Evolutionary conservation across 2,888 invertebrate genomes (phyloP), one percentile per base, ranked within the genome.

Genomic region (Andrena haemorrhoa): DNA sequence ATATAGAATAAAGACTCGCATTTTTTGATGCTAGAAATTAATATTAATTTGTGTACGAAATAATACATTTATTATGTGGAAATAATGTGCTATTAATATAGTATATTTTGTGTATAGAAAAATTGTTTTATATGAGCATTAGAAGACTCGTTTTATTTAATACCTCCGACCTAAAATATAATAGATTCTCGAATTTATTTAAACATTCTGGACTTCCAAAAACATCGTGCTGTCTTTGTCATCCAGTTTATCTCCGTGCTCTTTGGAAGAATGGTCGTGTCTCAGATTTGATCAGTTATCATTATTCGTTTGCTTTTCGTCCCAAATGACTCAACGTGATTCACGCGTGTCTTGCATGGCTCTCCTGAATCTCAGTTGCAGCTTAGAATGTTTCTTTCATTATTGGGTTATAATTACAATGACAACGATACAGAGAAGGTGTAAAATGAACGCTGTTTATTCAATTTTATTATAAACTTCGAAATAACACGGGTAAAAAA

Each of bases 261-360:
- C n/a, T 70, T 29, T 53, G 20, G 63, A 35, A 69, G 35, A 75
- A 63, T 16, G 23, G 8, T 6, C 16, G 16, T 5, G 16, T 4
- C 12, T 6, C 10, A 12, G 29, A 51, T 47, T 64, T 26, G 64
- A 75, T 60, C 31, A 64, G 41, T 53, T 68, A 41, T 35, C 26
- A 10, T 31, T 66, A 70, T 51, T 33, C 26, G 41, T 76, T 66
- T 70, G 12, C 26, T 33, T 65, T 58, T 23, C 56, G 8, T 26
- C 10, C 2, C 3, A 31, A 47, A 65, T 79, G 77, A 79, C 51
- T 77, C 77, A 71, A 51, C 53, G 0, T 33, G 53, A 74, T n/a
- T 71, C 71, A 79, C 33, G 16, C 8, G 35, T 20, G 35, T 10
- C 23, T 61, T 33, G 23, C 3, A 6, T 33, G 41, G 3, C 2